These are phyloP conservation scores for Muscina levida DNA, from an alignment of 2,888 invertebrate genomes.

Conservation along the genomic window DNA sequence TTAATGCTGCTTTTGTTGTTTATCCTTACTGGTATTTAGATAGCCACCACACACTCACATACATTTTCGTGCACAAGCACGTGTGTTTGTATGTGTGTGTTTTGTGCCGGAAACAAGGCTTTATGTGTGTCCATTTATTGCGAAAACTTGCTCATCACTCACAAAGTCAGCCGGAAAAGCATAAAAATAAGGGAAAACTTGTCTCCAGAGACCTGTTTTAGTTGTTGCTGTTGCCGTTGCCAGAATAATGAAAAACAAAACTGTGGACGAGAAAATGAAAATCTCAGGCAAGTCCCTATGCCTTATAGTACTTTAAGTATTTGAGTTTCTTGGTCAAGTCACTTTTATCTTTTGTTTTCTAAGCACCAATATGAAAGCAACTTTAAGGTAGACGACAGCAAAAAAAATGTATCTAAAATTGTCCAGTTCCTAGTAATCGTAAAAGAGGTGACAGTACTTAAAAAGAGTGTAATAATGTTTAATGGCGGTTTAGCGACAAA, in stretches of 20 bases:
- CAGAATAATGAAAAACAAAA: slow-evolving; percentile 2
- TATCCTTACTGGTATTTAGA: slow-evolving; percentile 28
- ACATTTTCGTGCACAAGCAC: background rate
- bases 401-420: too few species aligned
- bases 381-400: too few species aligned
- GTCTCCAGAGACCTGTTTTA: slow-evolving; percentile 47
- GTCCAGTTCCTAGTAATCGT: too few species aligned
- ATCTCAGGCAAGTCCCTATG: too few species aligned
- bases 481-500: too few species aligned
- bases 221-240: background rate
- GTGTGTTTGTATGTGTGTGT: background rate
- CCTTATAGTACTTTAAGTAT: too few species aligned
- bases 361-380: too few species aligned
- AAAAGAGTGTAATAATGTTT: too few species aligned
- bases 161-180: slow-evolving; percentile 44
- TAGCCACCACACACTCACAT: background rate
- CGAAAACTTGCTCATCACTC: slow-evolving; percentile 51
- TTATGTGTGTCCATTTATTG: slow-evolving; percentile 37
- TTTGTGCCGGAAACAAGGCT: slow-evolving; percentile 33
- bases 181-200: slow-evolving; percentile 44
- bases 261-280: too few species aligned
- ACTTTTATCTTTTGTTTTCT: background rate
- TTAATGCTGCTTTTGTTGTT: too few species aligned
- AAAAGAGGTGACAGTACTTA: too few species aligned
- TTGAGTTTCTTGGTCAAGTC: too few species aligned